phyloP scores from a whole-genome alignment of 53 echinoderm and acorn worm species.

The Glandiceps talaboti region DNA sequence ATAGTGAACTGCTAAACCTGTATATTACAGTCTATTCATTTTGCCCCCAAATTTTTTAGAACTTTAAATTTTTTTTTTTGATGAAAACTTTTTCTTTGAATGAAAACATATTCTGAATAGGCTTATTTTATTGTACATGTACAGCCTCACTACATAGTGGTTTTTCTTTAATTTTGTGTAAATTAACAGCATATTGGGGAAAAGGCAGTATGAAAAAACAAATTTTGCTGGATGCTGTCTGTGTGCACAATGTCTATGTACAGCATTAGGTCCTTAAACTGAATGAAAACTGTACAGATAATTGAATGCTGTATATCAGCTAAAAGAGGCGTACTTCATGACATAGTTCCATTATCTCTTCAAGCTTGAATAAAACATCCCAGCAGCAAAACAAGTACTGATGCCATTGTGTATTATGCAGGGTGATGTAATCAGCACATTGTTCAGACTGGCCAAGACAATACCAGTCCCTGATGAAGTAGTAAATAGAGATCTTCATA shows the following conservation, averaged over 20 bases:
- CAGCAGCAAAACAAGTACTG: background rate
- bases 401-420: background rate
- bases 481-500: too few species aligned
- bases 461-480: background rate
- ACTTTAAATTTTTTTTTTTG: too few species aligned
- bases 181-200: background rate
- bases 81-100: too few species aligned
- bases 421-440: too few species aligned
- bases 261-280: background rate
- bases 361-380: background rate
- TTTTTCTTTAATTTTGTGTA: background rate
- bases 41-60: too few species aligned
- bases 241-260: background rate
- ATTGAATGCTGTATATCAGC: too few species aligned
- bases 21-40: background rate
- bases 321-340: too few species aligned
- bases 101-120: too few species aligned
- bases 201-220: background rate
- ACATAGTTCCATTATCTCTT: too few species aligned
- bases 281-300: background rate
- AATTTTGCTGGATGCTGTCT: background rate
- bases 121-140: too few species aligned
- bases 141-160: background rate
- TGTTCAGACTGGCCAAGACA: background rate
- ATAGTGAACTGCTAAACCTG: background rate